phyloP scores from a whole-genome alignment of 2,888 invertebrate genomes.

The Hanleya hanleyi region DNA sequence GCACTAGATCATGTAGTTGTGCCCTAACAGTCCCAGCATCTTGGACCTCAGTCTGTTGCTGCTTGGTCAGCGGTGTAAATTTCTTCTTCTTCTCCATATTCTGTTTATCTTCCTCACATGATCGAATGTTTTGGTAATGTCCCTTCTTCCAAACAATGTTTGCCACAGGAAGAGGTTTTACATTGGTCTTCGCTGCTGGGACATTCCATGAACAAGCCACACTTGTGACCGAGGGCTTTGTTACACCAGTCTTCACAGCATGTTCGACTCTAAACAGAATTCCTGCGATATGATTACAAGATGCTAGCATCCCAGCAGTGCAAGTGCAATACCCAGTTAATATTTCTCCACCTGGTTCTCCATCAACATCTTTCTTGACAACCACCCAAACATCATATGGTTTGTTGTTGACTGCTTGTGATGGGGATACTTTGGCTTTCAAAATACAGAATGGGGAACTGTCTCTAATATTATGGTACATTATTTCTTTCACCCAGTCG shows the following conservation, averaged over 20 bases:
- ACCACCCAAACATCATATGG: slow-evolving; percentile 34
- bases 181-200: background rate
- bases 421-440: slow-evolving; percentile 33
- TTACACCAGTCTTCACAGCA: background rate
- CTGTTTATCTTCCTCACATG: no score
- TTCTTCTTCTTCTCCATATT: no score
- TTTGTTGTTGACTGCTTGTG: slow-evolving; percentile 31
- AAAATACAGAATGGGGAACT: slow-evolving; percentile 26
- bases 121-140: no score
- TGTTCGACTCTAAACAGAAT: background rate
- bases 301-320: slow-evolving; percentile 21
- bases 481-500: slow-evolving; percentile 37
- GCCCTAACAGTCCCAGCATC: no score
- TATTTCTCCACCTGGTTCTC: background rate
- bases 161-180: no score
- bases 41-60: no score
- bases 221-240: background rate
- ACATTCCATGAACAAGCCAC: background rate
- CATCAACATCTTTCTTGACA: slow-evolving; percentile 16
- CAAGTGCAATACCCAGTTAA: slow-evolving; percentile 30
- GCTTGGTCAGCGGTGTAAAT: no score
- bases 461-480: slow-evolving; percentile 17
- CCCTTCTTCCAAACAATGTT: no score
- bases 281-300: slow-evolving; percentile 3
- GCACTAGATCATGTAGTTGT: no score